These are phyloP conservation scores for Xestia xanthographa DNA, from an alignment of 2,888 invertebrate genomes.

Conservation along the genomic window DNA sequence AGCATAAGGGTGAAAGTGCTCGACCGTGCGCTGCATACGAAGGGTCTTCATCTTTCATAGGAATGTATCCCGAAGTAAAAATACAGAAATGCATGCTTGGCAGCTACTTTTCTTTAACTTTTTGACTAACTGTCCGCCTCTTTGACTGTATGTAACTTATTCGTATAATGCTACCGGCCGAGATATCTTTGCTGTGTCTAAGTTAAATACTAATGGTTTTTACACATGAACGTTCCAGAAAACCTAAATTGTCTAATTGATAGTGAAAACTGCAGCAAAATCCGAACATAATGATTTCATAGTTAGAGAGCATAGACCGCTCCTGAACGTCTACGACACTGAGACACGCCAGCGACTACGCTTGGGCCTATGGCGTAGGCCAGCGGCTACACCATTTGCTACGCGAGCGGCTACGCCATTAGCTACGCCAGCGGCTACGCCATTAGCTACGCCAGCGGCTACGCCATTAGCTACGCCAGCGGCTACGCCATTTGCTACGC, in stretches of 20 bases:
- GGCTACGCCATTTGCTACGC: not conserved
- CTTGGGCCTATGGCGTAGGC: not conserved
- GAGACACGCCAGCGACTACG: too few relatives aligned
- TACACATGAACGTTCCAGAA: too few relatives aligned
- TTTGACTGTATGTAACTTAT: too few relatives aligned
- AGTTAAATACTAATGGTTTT: too few relatives aligned
- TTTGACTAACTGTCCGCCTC: too few relatives aligned
- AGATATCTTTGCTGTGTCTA: too few relatives aligned
- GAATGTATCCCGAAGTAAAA: not conserved
- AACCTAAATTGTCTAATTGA: not conserved
- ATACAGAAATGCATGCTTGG: not conserved
- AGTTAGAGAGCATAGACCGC: too few relatives aligned
- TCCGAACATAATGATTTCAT: not conserved
- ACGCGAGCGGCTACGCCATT: not conserved
- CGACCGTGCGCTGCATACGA: not conserved
- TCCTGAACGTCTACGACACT: not conserved
- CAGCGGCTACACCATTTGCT: not conserved
- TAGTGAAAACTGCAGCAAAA: not conserved
- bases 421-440: not conserved
- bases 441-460: not conserved
- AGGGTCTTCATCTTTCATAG: too few relatives aligned
- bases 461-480: not conserved
- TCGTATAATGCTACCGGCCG: too few relatives aligned
- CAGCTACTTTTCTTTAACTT: not conserved
- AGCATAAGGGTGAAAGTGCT: too few relatives aligned